phyloP scores from a whole-genome alignment of 2,113 vertebrate species.

The Seriola rivoliana region DNA sequence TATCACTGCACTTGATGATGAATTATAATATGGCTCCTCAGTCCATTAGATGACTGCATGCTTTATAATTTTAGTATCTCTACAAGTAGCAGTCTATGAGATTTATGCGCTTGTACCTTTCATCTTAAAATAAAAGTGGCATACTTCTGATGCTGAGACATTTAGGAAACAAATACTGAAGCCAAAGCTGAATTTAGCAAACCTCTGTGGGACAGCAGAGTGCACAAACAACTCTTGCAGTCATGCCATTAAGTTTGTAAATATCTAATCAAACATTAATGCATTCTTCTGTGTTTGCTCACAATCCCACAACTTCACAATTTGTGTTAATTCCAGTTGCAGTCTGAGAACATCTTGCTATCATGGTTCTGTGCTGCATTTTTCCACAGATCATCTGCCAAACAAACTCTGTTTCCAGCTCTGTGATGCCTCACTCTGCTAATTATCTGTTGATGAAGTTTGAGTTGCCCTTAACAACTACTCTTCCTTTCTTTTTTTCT shows the following conservation, averaged over 20 bases:
- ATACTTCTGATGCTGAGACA: not conserved
- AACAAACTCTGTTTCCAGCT: not conserved
- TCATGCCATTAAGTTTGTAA: constrained; percentile 15
- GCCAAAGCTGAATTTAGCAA: constrained; percentile 11
- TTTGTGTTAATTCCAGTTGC: not conserved
- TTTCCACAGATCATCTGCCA: too few relatives aligned
- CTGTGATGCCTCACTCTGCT: not conserved
- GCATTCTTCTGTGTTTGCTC: not conserved
- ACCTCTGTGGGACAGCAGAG: not conserved
- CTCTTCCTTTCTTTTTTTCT: too few relatives aligned
- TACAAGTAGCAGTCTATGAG: not conserved
- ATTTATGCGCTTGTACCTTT: not conserved
- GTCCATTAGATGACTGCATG: not conserved
- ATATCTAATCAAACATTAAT: constrained; percentile 40
- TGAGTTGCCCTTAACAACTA: too few relatives aligned
- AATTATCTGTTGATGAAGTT: too few relatives aligned
- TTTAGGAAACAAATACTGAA: constrained; percentile 7
- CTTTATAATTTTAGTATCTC: not conserved
- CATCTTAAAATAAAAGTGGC: not conserved
- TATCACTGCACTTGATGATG: not conserved
- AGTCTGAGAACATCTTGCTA: not conserved
- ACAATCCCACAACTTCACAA: not conserved
- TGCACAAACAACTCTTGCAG: constrained; percentile 11
- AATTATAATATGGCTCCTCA: not conserved
- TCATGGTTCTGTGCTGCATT: not conserved